These are phyloP conservation scores for Diadophis punctatus DNA, from an alignment of 2,113 vertebrate genomes.

Conservation along the genomic window DNA sequence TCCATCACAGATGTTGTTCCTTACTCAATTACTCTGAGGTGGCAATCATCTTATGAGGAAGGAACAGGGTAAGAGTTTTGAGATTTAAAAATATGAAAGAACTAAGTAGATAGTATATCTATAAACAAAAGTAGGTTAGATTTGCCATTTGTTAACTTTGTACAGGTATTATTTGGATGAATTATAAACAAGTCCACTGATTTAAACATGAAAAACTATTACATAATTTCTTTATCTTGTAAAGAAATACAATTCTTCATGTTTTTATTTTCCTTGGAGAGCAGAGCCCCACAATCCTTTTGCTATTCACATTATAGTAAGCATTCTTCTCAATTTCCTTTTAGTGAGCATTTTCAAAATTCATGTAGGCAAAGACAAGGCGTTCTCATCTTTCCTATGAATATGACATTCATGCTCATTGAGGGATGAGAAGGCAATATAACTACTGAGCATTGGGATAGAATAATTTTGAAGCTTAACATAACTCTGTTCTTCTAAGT, in stretches of 20 bases:
- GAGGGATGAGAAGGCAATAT: not conserved
- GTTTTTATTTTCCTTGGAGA: not conserved
- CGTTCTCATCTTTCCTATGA: not conserved
- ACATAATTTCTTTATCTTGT: not conserved
- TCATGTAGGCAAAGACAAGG: not conserved
- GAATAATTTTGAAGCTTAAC: not conserved
- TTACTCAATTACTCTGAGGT: slow-evolving; percentile 90
- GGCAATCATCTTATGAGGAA: slow-evolving; percentile 89
- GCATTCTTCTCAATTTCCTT: not conserved
- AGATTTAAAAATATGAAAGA: not conserved
- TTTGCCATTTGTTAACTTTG: not conserved
- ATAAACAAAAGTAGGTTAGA: not conserved
- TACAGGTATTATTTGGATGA: not conserved
- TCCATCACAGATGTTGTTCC: slow-evolving; percentile 92
- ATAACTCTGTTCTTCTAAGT: not conserved
- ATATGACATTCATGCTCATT: not conserved
- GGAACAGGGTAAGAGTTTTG: slow-evolving; percentile 78
- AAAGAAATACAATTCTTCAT: not conserved
- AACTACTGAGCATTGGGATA: not conserved
- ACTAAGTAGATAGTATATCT: not conserved
- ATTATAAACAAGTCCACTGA: not conserved
- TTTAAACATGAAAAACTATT: not conserved
- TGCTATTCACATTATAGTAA: not conserved
- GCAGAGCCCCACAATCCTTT: not conserved
- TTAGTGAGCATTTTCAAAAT: not conserved